Conservation (phyloP, 2,888 invertebrate genomes). For the Aplocera efformata region DNA sequence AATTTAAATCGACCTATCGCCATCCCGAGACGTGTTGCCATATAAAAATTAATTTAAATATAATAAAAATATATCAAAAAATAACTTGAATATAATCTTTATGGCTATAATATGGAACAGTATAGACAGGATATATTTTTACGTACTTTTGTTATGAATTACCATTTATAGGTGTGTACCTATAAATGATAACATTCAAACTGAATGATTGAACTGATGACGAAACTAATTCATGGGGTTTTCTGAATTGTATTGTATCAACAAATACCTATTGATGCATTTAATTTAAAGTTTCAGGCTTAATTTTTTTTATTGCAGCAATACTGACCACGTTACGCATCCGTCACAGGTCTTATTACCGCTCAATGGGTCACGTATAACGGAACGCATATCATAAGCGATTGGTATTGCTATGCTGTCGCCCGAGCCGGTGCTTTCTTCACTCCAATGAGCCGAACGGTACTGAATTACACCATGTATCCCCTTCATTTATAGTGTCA, state of each 20-base stretch:
- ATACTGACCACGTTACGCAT: conserved; percentile 18
- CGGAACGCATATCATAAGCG: conserved; percentile 66
- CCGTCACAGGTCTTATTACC: conserved; percentile 42
- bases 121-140: too few species aligned
- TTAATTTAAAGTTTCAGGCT: too few species aligned
- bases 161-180: too few species aligned
- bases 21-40: conserved; percentile 46
- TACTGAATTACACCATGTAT: conserved; percentile 68
- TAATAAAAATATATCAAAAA: too few species aligned
- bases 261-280: too few species aligned
- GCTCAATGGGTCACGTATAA: conserved; percentile 38
- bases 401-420: conserved; percentile 74
- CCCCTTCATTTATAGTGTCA: conserved; percentile 71
- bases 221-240: too few species aligned
- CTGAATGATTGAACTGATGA: too few species aligned
- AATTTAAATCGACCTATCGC: conserved; percentile 75
- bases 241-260: too few species aligned
- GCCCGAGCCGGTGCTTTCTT: conserved; percentile 70
- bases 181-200: too few species aligned
- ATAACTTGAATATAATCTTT: too few species aligned
- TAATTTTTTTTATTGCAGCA: conserved; percentile 9
- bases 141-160: too few species aligned
- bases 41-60: not conserved
- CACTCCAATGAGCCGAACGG: conserved; percentile 74
- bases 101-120: too few species aligned